These are phyloP conservation scores for Aphis gossypii DNA, from an alignment of 1,140 invertebrate genomes.

Conservation along the genomic window DNA sequence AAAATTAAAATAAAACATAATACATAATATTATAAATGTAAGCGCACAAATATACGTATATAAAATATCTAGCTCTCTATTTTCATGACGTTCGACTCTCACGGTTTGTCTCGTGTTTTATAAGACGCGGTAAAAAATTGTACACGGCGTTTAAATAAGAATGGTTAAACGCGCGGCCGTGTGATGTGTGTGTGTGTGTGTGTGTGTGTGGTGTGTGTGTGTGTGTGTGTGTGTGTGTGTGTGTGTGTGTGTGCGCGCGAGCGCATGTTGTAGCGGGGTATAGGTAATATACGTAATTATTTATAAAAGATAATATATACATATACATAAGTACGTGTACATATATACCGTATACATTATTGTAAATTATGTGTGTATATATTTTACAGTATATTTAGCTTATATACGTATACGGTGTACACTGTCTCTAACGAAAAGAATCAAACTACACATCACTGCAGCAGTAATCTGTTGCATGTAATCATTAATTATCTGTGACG, in stretches of 20 bases:
- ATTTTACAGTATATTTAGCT: background rate
- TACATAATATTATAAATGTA: constrained; percentile 11
- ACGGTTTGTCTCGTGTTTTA: constrained; percentile 32
- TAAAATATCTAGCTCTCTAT: background rate
- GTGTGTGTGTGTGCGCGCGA: background rate
- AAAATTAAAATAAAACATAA: background rate
- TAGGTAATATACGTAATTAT: background rate
- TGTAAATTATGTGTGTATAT: background rate
- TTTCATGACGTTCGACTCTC: background rate
- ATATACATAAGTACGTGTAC: background rate
- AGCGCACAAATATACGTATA: background rate
- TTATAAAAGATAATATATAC: background rate
- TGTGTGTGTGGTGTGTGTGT: background rate
- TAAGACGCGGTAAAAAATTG: background rate
- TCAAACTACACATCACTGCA: constrained; percentile 1
- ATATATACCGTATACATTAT: no score
- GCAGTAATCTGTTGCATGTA: background rate
- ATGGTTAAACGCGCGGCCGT: background rate
- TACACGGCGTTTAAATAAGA: background rate
- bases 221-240: background rate
- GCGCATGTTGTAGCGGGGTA: no score
- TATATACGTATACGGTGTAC: background rate
- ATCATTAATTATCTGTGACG: constrained; percentile 46
- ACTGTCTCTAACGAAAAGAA: background rate
- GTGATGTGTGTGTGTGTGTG: background rate